These are phyloP conservation scores for Coleophora flavipennella DNA, from an alignment of 2,888 invertebrate genomes.

Conservation along the genomic window DNA sequence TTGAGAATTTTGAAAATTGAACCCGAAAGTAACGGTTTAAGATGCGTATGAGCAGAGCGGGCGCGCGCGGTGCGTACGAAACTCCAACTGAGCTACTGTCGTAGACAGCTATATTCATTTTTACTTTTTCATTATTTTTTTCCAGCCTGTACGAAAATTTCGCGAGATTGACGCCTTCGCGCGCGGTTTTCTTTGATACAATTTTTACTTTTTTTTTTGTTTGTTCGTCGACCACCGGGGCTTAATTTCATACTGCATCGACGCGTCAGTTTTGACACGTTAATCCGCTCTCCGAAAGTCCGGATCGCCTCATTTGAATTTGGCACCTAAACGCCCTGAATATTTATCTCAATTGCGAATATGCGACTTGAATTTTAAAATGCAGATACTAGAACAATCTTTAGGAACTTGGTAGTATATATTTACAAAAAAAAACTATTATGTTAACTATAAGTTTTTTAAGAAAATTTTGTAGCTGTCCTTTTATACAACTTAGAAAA, in stretches of 20 bases:
- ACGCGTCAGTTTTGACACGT: conserved; percentile 49
- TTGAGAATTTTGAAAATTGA: conserved; percentile 3
- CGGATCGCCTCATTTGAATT: conserved; percentile 9
- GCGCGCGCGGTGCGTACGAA: conserved; percentile 56
- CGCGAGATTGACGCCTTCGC: conserved; percentile 44
- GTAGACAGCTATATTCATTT: conserved; percentile 47
- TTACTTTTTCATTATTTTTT: conserved; percentile 52
- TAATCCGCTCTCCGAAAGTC: conserved; percentile 34
- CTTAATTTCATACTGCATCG: conserved; percentile 32
- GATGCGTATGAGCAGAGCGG: conserved; percentile 29
- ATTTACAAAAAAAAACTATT: no score
- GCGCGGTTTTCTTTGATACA: conserved; percentile 44
- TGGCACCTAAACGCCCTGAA: conserved; percentile 4
- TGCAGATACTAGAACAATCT: no score
- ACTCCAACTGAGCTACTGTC: conserved; percentile 55
- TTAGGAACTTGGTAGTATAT: no score
- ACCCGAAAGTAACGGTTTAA: conserved; percentile 7
- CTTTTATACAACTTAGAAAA: no score
- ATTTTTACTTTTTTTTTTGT: conserved; percentile 8
- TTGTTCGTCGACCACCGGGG: conserved; percentile 30
- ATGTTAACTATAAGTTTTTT: no score
- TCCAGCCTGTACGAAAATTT: conserved; percentile 57
- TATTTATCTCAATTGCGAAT: neutral
- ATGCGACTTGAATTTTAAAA: neutral
- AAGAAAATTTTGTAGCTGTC: no score